Evolutionary conservation across 2,113 vertebrate genomes (phyloP).

Genomic region (Jacana jacana): DNA sequence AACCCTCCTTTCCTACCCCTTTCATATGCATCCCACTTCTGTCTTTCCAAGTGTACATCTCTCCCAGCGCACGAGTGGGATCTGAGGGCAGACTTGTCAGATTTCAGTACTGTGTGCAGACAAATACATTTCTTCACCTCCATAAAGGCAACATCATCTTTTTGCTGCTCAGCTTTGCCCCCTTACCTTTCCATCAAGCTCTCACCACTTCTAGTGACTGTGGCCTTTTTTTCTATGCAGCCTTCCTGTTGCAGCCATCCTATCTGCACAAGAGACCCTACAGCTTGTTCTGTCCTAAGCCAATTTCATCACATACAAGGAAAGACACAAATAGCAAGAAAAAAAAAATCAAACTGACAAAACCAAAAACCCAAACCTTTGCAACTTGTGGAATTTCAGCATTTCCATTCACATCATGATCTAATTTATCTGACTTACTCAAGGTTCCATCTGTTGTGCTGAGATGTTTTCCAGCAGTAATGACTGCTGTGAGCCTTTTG

Average conservation of each 20-base stretch:
- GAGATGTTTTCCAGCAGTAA: not conserved
- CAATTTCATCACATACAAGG: not conserved
- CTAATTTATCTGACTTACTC: not conserved
- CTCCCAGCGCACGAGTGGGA: not conserved
- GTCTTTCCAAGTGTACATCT: not conserved
- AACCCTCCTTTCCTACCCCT: not conserved
- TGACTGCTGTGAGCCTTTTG: not conserved
- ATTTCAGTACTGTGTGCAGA: not conserved
- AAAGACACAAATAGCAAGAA: not conserved
- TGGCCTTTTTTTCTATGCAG: not conserved
- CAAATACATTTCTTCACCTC: not conserved
- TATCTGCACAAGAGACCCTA: not conserved
- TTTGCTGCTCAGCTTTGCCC: not conserved
- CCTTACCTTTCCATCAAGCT: not conserved
- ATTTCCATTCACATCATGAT: not conserved
- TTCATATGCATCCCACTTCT: not conserved
- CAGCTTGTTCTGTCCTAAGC: not conserved
- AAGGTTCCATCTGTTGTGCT: not conserved
- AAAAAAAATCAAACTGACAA: not conserved
- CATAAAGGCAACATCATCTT: not conserved
- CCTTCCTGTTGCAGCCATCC: accelerated
- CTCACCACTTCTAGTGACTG: not conserved
- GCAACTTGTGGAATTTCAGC: not conserved
- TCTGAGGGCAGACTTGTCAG: not conserved
- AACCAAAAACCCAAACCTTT: not conserved